phyloP scores from a whole-genome alignment of 2,888 invertebrate species.

The Eurois occulta region DNA sequence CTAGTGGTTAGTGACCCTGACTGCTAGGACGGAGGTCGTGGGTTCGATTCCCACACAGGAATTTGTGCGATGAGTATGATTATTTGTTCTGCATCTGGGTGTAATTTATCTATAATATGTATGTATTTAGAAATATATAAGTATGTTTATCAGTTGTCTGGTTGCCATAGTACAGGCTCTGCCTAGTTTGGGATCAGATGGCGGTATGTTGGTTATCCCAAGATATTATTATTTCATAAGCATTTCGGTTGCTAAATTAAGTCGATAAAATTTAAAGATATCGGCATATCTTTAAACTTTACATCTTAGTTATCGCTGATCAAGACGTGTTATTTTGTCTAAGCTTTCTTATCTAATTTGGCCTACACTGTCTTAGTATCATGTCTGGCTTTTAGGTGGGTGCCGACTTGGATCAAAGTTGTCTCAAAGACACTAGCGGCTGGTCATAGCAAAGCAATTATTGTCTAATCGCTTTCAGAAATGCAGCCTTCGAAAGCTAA shows the following conservation, averaged over 20 bases:
- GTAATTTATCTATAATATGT: no score
- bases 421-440: conserved; percentile 2
- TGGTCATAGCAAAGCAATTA: conserved; percentile 11
- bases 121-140: no score
- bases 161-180: no score
- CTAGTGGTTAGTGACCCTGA: no score
- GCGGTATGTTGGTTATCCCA: no score
- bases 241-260: background rate
- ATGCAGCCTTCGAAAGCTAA: conserved; percentile 8
- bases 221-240: background rate
- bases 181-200: no score
- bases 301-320: background rate
- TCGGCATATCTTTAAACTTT: background rate
- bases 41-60: no score
- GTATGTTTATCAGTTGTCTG: no score
- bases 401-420: background rate
- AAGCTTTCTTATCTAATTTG: conserved; percentile 24
- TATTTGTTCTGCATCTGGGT: no score
- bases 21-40: no score
- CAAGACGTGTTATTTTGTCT: background rate
- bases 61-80: no score
- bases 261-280: no score
- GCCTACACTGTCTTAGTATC: conserved; percentile 17
- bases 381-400: background rate
- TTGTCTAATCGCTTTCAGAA: conserved; percentile 19